A percentile compares a stretch with the other conserved stretches of the same genome.
Evolutionary conservation across 2,888 invertebrate genomes (phyloP).

Genomic region (Hydrotaea cyrtoneurina): DNA sequence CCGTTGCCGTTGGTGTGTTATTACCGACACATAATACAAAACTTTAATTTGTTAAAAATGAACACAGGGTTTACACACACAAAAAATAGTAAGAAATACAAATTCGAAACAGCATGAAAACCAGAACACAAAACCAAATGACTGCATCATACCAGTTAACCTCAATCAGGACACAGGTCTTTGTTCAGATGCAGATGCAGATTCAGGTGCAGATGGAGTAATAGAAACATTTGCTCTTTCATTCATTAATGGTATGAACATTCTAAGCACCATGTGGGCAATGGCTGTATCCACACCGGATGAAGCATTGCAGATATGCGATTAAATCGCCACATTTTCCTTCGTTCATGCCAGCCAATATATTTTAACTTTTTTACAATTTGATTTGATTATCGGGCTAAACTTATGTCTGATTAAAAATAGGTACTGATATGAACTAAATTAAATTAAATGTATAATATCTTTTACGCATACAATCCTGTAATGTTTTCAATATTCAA

Average conservation of each 20-base stretch:
- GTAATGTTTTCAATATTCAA: too few relatives aligned
- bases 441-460: too few relatives aligned
- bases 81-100: neutral
- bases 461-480: too few relatives aligned
- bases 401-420: too few relatives aligned
- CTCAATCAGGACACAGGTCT: neutral
- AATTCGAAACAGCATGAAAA: neutral
- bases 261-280: too few relatives aligned
- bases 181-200: neutral
- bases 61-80: neutral
- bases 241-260: neutral
- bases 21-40: neutral
- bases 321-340: neutral
- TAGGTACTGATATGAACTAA: too few relatives aligned
- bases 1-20: neutral
- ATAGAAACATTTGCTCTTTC: neutral
- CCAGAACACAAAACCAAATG: neutral
- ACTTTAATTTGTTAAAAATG: constrained; percentile 7
- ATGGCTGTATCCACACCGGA: too few relatives aligned
- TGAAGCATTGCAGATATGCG: too few relatives aligned
- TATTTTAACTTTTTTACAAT: too few relatives aligned
- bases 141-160: neutral
- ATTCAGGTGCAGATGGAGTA: neutral
- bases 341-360: too few relatives aligned
- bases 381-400: too few relatives aligned